phyloP scores from a whole-genome alignment of 2,888 invertebrate species.

The Nephrocerus scutellatus region DNA sequence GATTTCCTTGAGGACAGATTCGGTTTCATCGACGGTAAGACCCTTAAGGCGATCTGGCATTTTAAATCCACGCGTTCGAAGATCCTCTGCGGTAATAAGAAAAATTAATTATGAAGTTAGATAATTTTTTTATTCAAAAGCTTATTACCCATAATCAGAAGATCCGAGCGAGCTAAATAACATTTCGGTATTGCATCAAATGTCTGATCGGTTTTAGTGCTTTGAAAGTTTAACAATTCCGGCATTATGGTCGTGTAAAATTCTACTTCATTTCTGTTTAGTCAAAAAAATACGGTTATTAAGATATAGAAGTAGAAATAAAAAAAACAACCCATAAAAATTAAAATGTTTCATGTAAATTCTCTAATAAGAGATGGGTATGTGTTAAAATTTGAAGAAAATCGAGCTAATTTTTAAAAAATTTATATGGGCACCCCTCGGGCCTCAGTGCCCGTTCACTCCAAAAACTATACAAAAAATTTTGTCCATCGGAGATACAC shows the following conservation, averaged over 20 bases:
- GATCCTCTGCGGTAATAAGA: slow-evolving; percentile 51
- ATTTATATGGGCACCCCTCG: no score
- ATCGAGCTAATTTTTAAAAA: no score
- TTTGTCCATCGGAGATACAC: no score
- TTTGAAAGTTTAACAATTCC: slow-evolving; percentile 55
- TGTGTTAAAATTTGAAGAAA: no score
- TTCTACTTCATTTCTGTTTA: slow-evolving; percentile 57
- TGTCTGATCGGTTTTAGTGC: slow-evolving; percentile 41
- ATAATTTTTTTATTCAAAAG: background rate
- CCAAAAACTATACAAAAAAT: no score
- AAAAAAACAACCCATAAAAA: no score
- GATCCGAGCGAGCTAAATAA: slow-evolving; percentile 54
- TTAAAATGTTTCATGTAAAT: no score
- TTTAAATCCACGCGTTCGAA: slow-evolving; percentile 54
- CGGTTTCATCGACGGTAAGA: slow-evolving; percentile 55
- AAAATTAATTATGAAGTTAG: slow-evolving; percentile 16
- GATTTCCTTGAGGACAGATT: slow-evolving; percentile 54
- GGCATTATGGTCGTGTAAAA: slow-evolving; percentile 68
- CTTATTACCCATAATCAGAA: slow-evolving; percentile 49
- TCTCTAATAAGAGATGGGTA: no score
- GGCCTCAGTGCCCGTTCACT: no score
- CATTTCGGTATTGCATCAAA: slow-evolving; percentile 57
- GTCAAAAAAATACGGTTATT: slow-evolving; percentile 1
- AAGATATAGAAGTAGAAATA: background rate
- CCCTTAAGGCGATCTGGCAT: slow-evolving; percentile 61